These are phyloP conservation scores for Sebastes nivosus DNA, from an alignment of 2,797 vertebrate genomes.

Conservation along the genomic window DNA sequence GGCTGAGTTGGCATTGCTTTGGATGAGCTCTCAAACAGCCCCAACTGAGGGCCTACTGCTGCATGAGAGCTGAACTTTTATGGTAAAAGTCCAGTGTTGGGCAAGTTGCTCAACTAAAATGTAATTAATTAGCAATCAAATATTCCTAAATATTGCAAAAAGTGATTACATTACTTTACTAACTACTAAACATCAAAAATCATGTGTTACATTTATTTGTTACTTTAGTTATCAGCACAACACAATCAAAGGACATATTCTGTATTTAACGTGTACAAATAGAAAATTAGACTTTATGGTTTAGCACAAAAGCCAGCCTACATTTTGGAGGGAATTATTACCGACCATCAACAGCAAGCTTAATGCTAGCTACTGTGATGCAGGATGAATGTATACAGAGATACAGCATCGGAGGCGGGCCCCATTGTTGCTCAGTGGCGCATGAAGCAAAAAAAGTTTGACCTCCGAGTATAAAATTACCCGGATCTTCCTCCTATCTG, in stretches of 20 bases:
- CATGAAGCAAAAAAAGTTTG: too few relatives aligned
- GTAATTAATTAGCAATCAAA: neutral
- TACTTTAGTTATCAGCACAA: neutral
- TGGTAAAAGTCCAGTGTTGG: neutral
- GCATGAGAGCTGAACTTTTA: conserved; percentile 7
- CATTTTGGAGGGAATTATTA: neutral
- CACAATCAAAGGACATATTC: neutral
- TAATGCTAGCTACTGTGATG: neutral
- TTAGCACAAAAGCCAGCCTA: neutral
- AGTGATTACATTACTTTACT: neutral
- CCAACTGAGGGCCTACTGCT: neutral
- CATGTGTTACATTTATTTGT: neutral
- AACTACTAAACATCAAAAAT: neutral
- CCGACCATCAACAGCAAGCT: neutral
- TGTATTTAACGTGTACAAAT: neutral
- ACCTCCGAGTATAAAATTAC: too few relatives aligned
- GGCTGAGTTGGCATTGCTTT: conserved; percentile 44
- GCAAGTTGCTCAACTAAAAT: neutral
- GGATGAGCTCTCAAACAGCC: conserved; percentile 31
- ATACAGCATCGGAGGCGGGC: too few relatives aligned
- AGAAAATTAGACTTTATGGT: neutral
- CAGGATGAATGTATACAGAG: too few relatives aligned
- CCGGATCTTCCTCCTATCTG: too few relatives aligned
- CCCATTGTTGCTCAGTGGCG: neutral
- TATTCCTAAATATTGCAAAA: neutral